Base-by-base conservation (phyloP, 2,113 vertebrate species). In the Megatriorchis doriae region DNA sequence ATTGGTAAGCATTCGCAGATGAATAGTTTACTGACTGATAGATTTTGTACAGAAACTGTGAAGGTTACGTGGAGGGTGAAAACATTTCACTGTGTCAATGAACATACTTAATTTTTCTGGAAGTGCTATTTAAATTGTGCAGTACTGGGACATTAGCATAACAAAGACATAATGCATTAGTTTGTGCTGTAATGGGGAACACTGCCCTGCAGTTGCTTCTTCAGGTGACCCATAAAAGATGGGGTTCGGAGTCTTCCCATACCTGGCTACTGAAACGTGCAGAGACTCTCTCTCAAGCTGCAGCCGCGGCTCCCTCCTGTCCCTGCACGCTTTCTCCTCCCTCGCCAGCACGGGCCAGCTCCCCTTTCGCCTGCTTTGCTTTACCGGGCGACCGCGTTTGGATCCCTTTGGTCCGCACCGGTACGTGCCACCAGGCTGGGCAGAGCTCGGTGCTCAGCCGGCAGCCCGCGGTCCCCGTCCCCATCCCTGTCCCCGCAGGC, bases 101-200 rank as follows among this genome's bases (percentile, higher is more conserved):
- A 98, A 98, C 98, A 98, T 98, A 98, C 98, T 98, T 98, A 98
- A 98, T 98, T 98, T 98, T 98, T 98, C 97, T 98, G 98, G 98
- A 98, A 98, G 98, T 98, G 98, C 98, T 96, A 97, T 98, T 98
- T 98, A 97, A 98, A 98, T 98, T 94, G 98, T 90, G 95, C 93
- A 11, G 97, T 58, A 93, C 97, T 81, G 93, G 97, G 95, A 53
- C 97, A 98, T 98, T 98, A 98, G 97, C 98, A 98, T 98, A 97
- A 98, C 97, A 98, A 98, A 98, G 98, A 96, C 98, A 97, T 96
- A 94, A 98, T 13, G 79, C 79, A 61, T 94, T 81, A 85, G 97
- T 97, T 90, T 96, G 96, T 95, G 97, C 97, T 75, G 77, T 92
- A 86, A 95, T 82, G 38, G 97, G 95, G 93, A 96, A 72, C 96